These are phyloP conservation scores for Micoletzkya japonica DNA, from an alignment of 2,888 invertebrate genomes.

Conservation along the genomic window DNA sequence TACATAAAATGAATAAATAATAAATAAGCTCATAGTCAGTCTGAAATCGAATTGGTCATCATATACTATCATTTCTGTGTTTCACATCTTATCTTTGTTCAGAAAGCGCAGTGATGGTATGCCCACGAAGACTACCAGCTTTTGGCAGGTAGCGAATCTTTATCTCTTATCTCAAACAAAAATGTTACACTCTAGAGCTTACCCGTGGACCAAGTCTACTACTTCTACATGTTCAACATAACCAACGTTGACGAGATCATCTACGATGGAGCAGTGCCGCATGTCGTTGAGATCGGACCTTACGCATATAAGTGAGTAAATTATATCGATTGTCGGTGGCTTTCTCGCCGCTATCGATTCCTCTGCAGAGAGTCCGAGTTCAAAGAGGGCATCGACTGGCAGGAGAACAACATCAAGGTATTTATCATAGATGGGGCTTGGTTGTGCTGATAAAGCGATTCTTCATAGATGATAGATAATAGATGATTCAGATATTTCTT, in stretches of 20 bases:
- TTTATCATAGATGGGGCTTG: neutral
- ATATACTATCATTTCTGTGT: no score
- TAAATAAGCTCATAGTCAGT: no score
- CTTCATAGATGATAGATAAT: neutral
- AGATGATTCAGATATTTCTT: neutral
- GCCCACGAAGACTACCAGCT: slow-evolving; percentile 12
- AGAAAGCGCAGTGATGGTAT: neutral
- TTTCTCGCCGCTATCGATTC: neutral
- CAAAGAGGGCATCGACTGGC: slow-evolving; percentile 45
- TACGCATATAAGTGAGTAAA: slow-evolving; percentile 15
- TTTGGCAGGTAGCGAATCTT: slow-evolving; percentile 7
- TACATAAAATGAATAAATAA: no score
- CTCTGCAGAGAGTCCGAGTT: slow-evolving; percentile 48
- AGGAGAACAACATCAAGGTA: slow-evolving; percentile 39
- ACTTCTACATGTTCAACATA: slow-evolving; percentile 28
- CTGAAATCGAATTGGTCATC: no score
- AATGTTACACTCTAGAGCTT: slow-evolving; percentile 3
- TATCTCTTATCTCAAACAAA: neutral
- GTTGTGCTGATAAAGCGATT: slow-evolving; percentile 30
- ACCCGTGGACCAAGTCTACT: neutral
- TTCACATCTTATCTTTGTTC: neutral
- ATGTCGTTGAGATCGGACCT: slow-evolving; percentile 16
- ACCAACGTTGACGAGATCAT: slow-evolving; percentile 21
- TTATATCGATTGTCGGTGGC: neutral
- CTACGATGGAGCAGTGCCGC: slow-evolving; percentile 17